phyloP scores from a whole-genome alignment of 2,113 vertebrate species.

The Perca fluviatilis region DNA sequence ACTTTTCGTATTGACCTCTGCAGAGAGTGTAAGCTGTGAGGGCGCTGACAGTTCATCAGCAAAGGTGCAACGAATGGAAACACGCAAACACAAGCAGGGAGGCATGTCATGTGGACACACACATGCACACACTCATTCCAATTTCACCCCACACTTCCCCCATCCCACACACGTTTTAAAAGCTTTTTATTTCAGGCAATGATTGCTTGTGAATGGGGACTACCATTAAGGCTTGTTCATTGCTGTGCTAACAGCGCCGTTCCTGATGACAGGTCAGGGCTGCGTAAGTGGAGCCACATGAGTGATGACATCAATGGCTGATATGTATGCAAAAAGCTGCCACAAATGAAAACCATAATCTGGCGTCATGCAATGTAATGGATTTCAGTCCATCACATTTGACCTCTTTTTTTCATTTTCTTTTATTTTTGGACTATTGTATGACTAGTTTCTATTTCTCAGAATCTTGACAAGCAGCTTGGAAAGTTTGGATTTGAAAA shows the following conservation, averaged over 20 bases:
- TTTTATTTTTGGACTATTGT: background rate
- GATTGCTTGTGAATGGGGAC: slow-evolving; percentile 46
- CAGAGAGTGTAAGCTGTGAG: slow-evolving; percentile 38
- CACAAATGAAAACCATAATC: slow-evolving; percentile 55
- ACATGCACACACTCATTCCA: background rate
- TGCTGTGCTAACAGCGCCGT: slow-evolving; percentile 52
- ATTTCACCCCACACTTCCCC: background rate
- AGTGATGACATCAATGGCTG: slow-evolving; percentile 53
- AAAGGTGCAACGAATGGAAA: slow-evolving; percentile 37
- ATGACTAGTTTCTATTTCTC: background rate
- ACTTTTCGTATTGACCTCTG: slow-evolving; percentile 72
- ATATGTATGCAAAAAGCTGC: slow-evolving; percentile 60
- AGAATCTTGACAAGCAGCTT: background rate
- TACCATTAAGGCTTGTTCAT: slow-evolving; percentile 54
- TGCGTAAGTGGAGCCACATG: slow-evolving; percentile 54
- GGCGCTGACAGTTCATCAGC: slow-evolving; percentile 62
- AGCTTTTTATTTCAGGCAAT: slow-evolving; percentile 49
- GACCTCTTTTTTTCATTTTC: slow-evolving; percentile 32
- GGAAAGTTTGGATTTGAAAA: background rate
- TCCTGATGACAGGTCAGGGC: slow-evolving; percentile 59
- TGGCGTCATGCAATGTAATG: slow-evolving; percentile 43
- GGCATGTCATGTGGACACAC: background rate
- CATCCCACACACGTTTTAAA: slow-evolving; percentile 39
- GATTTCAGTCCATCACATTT: slow-evolving; percentile 27
- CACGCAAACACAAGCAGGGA: slow-evolving; percentile 29